Percentiles rank a stretch among this genome's conserved stretches.
phyloP scores from a whole-genome alignment of 2,888 invertebrate genomes.

The Ormyrus nitidulus region DNA sequence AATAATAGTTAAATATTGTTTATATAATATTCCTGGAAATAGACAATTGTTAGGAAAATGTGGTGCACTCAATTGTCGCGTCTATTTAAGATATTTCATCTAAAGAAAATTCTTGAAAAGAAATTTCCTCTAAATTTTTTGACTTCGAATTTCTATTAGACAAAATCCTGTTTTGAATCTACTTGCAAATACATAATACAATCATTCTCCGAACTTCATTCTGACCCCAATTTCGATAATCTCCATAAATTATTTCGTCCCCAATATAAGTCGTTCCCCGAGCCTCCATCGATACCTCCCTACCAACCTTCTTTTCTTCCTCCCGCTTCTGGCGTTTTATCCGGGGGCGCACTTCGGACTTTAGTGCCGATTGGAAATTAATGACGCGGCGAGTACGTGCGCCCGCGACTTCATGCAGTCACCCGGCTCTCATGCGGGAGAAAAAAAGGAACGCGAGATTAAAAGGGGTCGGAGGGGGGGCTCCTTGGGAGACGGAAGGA shows the following conservation, averaged over 20 bases:
- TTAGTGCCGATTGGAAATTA: conserved; percentile 55
- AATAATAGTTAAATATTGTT: no score
- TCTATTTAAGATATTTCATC: no score
- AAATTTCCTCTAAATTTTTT: no score
- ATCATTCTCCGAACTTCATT: no score
- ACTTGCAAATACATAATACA: no score
- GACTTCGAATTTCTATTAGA: no score
- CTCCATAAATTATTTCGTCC: no score
- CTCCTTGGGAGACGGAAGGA: not conserved
- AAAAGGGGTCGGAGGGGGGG: conserved; percentile 12
- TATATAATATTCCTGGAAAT: no score
- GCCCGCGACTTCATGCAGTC: conserved; percentile 30
- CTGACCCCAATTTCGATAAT: not conserved
- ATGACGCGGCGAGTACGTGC: conserved; percentile 56
- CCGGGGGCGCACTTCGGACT: conserved; percentile 24
- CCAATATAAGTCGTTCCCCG: not conserved
- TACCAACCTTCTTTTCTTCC: not conserved
- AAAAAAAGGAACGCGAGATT: conserved; percentile 3
- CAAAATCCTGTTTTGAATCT: no score
- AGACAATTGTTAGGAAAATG: no score
- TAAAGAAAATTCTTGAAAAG: no score
- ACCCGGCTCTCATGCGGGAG: conserved; percentile 9
- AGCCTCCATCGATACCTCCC: not conserved
- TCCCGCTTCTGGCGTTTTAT: not conserved
- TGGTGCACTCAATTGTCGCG: no score